A percentile compares a stretch with the other conserved stretches of the same genome.
phyloP scores from a whole-genome alignment of 2,888 invertebrate genomes.

The Apantesis nais region DNA sequence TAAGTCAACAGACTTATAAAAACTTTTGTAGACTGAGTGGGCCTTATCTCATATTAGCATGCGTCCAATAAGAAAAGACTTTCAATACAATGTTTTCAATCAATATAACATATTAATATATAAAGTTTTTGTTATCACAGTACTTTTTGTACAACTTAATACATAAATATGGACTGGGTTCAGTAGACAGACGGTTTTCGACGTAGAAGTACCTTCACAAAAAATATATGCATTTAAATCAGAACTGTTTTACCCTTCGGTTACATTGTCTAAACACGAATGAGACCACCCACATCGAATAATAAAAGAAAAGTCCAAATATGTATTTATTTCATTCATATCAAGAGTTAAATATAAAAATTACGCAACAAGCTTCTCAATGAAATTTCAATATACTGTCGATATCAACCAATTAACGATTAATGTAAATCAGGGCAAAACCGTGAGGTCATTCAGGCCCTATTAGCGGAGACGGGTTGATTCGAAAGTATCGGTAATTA shows the following conservation, averaged over 20 bases:
- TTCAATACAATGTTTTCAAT: not conserved
- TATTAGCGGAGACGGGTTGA: constrained; percentile 62
- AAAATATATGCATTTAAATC: not conserved
- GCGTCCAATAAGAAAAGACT: not conserved
- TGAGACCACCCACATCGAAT: constrained; percentile 16
- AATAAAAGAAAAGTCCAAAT: constrained; percentile 12
- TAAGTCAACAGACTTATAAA: too few species aligned
- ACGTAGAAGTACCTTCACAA: not conserved
- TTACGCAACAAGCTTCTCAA: constrained; percentile 49
- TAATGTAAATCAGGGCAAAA: constrained; percentile 66
- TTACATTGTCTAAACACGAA: constrained; percentile 9
- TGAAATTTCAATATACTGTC: constrained; percentile 49
- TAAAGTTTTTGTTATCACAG: not conserved
- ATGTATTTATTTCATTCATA: constrained; percentile 33
- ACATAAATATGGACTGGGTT: not conserved
- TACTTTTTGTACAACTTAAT: not conserved
- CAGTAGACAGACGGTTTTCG: not conserved
- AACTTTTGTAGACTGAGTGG: not conserved
- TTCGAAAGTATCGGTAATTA: constrained; percentile 69
- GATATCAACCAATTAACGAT: constrained; percentile 61
- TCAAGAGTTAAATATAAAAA: constrained; percentile 22
- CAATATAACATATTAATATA: not conserved
- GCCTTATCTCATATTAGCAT: not conserved
- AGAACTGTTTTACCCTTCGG: constrained; percentile 3
- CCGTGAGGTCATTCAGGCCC: constrained; percentile 60